phyloP scores from a whole-genome alignment of 2,888 invertebrate genomes.

The Phaedon cochleariae region DNA sequence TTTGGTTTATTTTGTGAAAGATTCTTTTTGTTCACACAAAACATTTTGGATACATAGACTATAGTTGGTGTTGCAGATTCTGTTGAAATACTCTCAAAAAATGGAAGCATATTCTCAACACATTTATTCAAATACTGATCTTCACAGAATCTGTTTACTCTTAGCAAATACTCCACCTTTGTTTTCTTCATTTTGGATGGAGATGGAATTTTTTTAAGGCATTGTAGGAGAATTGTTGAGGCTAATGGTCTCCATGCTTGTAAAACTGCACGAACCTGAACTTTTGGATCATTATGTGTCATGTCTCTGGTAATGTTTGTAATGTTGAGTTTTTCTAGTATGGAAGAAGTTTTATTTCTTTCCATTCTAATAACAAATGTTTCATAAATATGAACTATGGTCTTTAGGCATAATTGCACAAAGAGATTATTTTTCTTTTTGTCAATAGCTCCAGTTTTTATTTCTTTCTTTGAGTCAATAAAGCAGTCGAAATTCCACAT shows the following conservation, averaged over 20 bases:
- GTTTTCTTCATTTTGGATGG: conserved; percentile 79
- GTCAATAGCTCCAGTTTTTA: conserved; percentile 88
- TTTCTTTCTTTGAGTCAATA: conserved; percentile 84
- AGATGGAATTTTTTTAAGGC: conserved; percentile 82
- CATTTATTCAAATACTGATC: conserved; percentile 74
- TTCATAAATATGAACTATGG: conserved; percentile 90
- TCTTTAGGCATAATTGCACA: conserved; percentile 90
- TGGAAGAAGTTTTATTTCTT: conserved; percentile 73
- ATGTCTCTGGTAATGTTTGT: conserved; percentile 80
- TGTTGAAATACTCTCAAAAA: conserved; percentile 46
- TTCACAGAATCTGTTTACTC: conserved; percentile 65
- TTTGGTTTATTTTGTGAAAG: conserved; percentile 84
- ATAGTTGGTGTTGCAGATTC: conserved; percentile 72
- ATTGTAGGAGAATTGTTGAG: conserved; percentile 81
- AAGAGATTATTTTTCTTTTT: conserved; percentile 94
- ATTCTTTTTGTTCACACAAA: conserved; percentile 76
- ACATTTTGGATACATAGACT: conserved; percentile 90
- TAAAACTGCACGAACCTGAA: conserved; percentile 82
- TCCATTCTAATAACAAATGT: conserved; percentile 79
- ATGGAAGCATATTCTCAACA: conserved; percentile 67
- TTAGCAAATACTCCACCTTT: conserved; percentile 85
- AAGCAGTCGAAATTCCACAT: conserved; percentile 94
- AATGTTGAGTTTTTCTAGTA: conserved; percentile 81
- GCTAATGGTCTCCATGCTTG: conserved; percentile 92
- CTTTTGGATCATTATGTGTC: conserved; percentile 78